phyloP scores from a whole-genome alignment of 2,113 vertebrate species.

The Phoxinus phoxinus region DNA sequence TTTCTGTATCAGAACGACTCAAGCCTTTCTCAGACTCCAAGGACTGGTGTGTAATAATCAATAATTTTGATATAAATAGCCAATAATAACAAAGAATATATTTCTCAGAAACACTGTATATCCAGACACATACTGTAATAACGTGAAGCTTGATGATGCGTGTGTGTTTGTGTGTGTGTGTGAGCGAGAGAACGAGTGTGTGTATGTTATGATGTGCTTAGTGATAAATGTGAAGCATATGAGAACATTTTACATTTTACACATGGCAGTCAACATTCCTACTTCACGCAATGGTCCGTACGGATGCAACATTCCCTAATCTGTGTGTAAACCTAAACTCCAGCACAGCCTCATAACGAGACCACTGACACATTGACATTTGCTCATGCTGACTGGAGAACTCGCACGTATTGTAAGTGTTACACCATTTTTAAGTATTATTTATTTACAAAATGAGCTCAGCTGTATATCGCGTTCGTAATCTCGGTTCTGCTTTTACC shows the following conservation, averaged over 20 bases:
- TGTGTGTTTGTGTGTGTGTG: not conserved
- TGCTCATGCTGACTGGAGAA: not conserved
- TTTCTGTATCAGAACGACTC: slow-evolving; percentile 43
- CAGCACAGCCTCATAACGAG: not conserved
- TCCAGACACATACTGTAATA: slow-evolving; percentile 51
- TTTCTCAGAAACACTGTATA: slow-evolving; percentile 47
- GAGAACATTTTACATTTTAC: slow-evolving; percentile 1
- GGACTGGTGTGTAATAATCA: slow-evolving; percentile 33
- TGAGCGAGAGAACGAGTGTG: not conserved
- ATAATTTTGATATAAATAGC: slow-evolving; percentile 42
- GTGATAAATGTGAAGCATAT: not conserved
- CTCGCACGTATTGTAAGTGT: not conserved
- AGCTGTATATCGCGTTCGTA: not conserved
- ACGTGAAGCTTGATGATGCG: not conserved
- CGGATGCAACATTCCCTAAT: slow-evolving; percentile 15
- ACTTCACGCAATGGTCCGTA: not conserved
- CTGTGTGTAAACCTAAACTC: not conserved
- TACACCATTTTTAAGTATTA: slow-evolving; percentile 33
- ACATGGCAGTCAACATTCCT: slow-evolving; percentile 36
- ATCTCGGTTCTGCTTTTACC: not conserved
- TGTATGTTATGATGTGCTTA: not conserved
- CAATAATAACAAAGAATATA: slow-evolving; percentile 46
- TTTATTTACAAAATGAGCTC: slow-evolving; percentile 14
- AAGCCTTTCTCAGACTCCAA: slow-evolving; percentile 40
- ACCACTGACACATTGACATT: not conserved